Conservation (phyloP, 2,797 vertebrate species). For the Propithecus deckenii region DNA sequence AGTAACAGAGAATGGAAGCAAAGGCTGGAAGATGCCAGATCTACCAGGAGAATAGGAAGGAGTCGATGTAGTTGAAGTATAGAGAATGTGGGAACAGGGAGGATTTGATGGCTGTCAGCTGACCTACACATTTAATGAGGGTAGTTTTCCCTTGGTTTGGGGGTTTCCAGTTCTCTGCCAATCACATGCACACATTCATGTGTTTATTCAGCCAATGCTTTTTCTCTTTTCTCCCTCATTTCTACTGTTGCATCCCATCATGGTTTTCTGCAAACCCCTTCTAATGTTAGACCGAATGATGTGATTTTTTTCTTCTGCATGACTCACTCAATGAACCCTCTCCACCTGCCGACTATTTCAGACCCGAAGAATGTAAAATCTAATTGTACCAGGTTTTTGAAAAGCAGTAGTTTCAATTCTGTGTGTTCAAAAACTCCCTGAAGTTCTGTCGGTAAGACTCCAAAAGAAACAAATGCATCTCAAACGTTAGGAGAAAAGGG, state of each 20-base stretch:
- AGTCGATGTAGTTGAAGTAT: too few species aligned
- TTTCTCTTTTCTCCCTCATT: background rate
- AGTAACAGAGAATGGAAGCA: background rate
- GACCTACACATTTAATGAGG: fast-evolving
- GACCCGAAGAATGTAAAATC: background rate
- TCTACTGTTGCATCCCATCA: fast-evolving
- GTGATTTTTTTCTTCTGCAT: background rate
- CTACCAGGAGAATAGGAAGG: background rate
- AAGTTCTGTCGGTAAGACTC: background rate
- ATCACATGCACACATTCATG: fast-evolving
- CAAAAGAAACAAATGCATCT: background rate
- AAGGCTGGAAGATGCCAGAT: background rate
- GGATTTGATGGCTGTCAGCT: background rate
- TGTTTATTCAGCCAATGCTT: background rate
- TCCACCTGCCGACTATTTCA: background rate
- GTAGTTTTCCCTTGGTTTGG: fast-evolving
- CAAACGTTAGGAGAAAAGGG: background rate
- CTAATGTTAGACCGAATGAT: background rate
- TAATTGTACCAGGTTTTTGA: background rate
- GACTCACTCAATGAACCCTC: background rate
- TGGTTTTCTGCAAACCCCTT: background rate
- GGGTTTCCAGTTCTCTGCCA: background rate
- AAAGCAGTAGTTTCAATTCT: background rate
- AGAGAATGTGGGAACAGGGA: background rate
- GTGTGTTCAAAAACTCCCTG: background rate